Conservation (phyloP, 2,113 vertebrate genomes). For the Dromas ardeola region DNA sequence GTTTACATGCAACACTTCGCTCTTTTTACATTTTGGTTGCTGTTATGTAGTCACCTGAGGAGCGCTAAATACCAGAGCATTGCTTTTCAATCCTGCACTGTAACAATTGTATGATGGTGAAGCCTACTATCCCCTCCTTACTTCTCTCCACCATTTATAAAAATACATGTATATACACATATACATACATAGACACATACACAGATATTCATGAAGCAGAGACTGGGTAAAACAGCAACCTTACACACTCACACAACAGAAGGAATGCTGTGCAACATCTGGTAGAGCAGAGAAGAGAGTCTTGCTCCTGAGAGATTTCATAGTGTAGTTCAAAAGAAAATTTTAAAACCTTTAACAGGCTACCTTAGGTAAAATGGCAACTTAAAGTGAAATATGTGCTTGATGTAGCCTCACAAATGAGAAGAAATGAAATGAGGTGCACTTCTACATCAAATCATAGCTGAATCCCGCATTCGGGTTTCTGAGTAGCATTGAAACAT, state of each 20-base stretch:
- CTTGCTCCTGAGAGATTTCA: neutral
- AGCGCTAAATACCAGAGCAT: neutral
- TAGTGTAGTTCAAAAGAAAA: neutral
- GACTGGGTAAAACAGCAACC: neutral
- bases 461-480: neutral
- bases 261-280: neutral
- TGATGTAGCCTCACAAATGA: neutral
- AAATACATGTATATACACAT: fast-evolving
- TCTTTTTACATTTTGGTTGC: neutral
- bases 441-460: neutral
- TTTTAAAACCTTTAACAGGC: neutral
- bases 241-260: neutral
- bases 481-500: neutral
- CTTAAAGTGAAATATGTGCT: neutral
- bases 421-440: neutral
- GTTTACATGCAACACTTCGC: fast-evolving
- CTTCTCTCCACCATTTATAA: neutral
- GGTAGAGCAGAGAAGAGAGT: neutral
- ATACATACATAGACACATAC: neutral
- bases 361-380: neutral
- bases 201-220: neutral
- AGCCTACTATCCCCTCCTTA: neutral
- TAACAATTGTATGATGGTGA: fast-evolving
- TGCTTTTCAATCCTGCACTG: neutral
- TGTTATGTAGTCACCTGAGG: neutral